Evolutionary conservation across 2,113 vertebrate species (phyloP).

Genomic region (Phaethornis superciliosus): DNA sequence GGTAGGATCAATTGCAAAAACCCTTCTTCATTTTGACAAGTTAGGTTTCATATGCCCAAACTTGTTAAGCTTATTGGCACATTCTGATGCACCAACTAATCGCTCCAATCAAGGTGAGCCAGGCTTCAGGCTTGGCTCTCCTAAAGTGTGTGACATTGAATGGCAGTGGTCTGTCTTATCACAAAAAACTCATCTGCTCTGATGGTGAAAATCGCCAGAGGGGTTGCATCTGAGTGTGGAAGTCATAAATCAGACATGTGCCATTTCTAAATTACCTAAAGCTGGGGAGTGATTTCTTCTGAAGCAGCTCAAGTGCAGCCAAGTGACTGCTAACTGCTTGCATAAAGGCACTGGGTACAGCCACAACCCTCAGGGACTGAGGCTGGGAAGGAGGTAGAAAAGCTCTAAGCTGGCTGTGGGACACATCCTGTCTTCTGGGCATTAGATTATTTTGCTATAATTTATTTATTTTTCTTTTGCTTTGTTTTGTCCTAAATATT

Average conservation of each 20-base stretch:
- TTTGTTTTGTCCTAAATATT: background rate
- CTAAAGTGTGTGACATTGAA: background rate
- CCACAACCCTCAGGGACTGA: background rate
- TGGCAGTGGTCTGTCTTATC: background rate
- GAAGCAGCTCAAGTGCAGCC: background rate
- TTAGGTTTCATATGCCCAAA: background rate
- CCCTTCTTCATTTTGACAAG: background rate
- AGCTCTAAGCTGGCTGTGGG: background rate
- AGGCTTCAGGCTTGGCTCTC: background rate
- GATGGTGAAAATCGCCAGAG: background rate
- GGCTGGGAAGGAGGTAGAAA: background rate
- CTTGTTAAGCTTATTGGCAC: background rate
- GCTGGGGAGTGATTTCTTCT: background rate
- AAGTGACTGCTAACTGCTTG: background rate
- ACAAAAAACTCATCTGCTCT: background rate
- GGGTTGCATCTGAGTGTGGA: fast-evolving
- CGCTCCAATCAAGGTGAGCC: background rate
- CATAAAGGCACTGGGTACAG: background rate
- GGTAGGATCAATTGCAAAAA: background rate
- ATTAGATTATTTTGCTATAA: background rate
- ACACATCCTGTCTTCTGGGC: background rate
- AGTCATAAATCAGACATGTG: fast-evolving
- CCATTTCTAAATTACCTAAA: background rate
- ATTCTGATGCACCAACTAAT: background rate
- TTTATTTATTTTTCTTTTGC: background rate